phyloP scores from a whole-genome alignment of 1,140 invertebrate species.

The Brachionus rubens region DNA sequence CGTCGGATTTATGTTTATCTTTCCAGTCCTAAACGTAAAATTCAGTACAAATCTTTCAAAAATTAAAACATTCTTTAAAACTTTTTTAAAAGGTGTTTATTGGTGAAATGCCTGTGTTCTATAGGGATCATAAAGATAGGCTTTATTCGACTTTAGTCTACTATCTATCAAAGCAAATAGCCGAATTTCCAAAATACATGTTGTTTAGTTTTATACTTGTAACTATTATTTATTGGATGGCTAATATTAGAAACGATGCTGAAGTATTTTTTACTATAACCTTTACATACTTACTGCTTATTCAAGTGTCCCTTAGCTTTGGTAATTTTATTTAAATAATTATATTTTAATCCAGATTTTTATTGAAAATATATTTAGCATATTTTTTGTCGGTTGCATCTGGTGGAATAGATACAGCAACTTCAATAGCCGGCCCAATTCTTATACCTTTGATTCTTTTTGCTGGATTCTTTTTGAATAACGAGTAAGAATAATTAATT shows the following conservation, averaged over 20 bases:
- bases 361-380: conserved; percentile 73
- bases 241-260: conserved; percentile 67
- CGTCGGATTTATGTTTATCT: neutral
- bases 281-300: neutral
- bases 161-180: conserved; percentile 62
- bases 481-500: conserved; percentile 65
- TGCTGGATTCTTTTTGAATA: conserved; percentile 91
- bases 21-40: neutral
- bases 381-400: conserved; percentile 79
- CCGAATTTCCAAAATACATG: conserved; percentile 62
- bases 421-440: conserved; percentile 81
- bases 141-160: conserved; percentile 72
- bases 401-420: conserved; percentile 74
- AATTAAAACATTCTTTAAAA: no score
- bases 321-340: conserved; percentile 63
- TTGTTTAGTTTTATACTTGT: neutral
- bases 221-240: conserved; percentile 78
- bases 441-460: conserved; percentile 90
- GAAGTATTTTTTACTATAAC: conserved; percentile 50
- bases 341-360: conserved; percentile 73
- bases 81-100: no score
- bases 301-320: neutral
- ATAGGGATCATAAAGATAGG: conserved; percentile 73
- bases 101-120: conserved; percentile 68
- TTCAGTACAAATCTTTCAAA: no score